phyloP scores from a whole-genome alignment of 2,888 invertebrate species.

The Gryllus longicercus region DNA sequence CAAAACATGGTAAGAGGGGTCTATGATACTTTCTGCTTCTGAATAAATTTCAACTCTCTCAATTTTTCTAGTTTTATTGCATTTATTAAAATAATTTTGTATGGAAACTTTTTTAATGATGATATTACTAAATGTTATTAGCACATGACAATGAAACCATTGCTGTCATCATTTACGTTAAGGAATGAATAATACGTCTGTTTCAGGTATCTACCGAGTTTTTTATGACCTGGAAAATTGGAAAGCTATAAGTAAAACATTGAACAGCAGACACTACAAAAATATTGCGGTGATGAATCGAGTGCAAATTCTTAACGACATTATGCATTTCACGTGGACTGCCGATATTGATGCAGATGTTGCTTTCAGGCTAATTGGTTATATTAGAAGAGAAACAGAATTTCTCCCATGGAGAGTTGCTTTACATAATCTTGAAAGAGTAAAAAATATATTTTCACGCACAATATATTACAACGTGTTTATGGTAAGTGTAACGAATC shows the following conservation, averaged over 20 bases:
- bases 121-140: too few species aligned
- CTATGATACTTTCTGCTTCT: too few species aligned
- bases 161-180: too few species aligned
- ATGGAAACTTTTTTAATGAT: too few species aligned
- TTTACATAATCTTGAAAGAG: conserved; percentile 56
- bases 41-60: too few species aligned
- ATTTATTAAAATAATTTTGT: too few species aligned
- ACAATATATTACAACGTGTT: conserved; percentile 61
- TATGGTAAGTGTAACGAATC: conserved; percentile 48
- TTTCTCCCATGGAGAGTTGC: conserved; percentile 64
- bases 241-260: conserved; percentile 57
- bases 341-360: conserved; percentile 64
- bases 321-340: conserved; percentile 62
- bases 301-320: conserved; percentile 79
- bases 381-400: conserved; percentile 56
- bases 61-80: too few species aligned
- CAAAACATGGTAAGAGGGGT: too few species aligned
- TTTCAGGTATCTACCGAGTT: conserved; percentile 56
- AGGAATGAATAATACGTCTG: too few species aligned
- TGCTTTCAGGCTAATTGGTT: conserved; percentile 54
- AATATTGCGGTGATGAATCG: conserved; percentile 68
- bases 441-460: conserved; percentile 54
- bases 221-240: conserved; percentile 76
- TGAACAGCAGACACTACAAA: conserved; percentile 54
- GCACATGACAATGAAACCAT: too few species aligned